These are phyloP conservation scores for Chelonoidis abingdonii DNA, from an alignment of 2,113 vertebrate species.

Conservation along the genomic window DNA sequence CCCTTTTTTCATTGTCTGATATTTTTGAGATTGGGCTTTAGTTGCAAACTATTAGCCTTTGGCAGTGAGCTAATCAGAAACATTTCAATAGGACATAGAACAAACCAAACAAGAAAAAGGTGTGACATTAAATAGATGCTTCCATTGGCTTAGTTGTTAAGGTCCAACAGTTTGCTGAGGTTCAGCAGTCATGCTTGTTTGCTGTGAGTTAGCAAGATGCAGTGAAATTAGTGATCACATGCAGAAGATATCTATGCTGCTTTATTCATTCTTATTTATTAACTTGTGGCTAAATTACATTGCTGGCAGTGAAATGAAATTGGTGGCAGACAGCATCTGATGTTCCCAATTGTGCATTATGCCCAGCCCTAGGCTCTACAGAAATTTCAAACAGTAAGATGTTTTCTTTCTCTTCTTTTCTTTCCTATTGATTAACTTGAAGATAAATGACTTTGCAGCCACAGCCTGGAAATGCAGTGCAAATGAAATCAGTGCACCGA, in stretches of 20 bases:
- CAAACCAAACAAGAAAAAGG: not conserved
- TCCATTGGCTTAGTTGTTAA: not conserved
- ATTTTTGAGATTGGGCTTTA: not conserved
- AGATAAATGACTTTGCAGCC: conserved; percentile 19
- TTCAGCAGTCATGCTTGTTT: not conserved
- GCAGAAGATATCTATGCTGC: not conserved
- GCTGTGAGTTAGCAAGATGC: not conserved
- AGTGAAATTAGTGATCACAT: not conserved
- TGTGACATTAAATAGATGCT: not conserved
- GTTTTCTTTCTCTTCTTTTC: conserved; percentile 1
- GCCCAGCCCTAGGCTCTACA: not conserved
- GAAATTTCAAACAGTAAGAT: not conserved
- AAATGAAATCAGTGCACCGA: not conserved
- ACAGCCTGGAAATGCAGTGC: not conserved
- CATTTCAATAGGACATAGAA: not conserved
- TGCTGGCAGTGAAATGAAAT: not conserved
- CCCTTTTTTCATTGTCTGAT: not conserved
- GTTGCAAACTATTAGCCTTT: not conserved
- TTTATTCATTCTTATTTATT: not conserved
- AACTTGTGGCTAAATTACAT: conserved; percentile 20
- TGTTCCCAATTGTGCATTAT: not conserved
- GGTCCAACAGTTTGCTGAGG: not conserved
- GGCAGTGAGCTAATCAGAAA: not conserved
- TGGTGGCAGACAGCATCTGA: not conserved
- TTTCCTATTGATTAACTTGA: conserved; percentile 27